A percentile compares a stretch with the other conserved stretches of the same genome.
phyloP scores from a whole-genome alignment of 2,797 vertebrate genomes.

The Channallabes apus region DNA sequence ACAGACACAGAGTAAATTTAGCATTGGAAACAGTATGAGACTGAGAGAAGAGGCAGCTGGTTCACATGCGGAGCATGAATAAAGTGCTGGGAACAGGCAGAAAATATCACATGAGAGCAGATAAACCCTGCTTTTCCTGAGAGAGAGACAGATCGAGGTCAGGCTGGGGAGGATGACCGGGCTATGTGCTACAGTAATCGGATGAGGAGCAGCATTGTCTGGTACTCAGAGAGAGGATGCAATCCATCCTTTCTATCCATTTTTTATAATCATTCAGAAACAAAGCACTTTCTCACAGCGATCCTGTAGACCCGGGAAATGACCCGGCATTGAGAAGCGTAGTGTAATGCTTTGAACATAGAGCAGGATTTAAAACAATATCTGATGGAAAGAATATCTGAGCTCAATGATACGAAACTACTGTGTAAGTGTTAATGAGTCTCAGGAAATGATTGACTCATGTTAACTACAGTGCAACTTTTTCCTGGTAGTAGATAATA shows the following conservation, averaged over 20 bases:
- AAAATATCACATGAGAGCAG: slow-evolving; percentile 40
- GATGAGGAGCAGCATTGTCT: slow-evolving; percentile 38
- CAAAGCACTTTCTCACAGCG: not conserved
- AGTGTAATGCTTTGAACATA: not conserved
- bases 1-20: slow-evolving; percentile 2
- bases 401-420: not conserved
- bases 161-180: slow-evolving; percentile 20
- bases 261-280: slow-evolving; percentile 26
- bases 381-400: not conserved
- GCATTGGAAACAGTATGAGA: slow-evolving; percentile 13
- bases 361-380: too few species aligned
- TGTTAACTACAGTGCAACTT: not conserved
- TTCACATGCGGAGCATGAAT: slow-evolving; percentile 30
- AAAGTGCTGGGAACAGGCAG: slow-evolving; percentile 26
- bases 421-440: not conserved
- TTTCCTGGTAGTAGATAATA: slow-evolving; percentile 7
- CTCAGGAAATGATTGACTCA: slow-evolving; percentile 8
- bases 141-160: slow-evolving; percentile 42
- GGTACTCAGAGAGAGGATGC: not conserved
- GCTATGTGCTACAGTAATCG: slow-evolving; percentile 32
- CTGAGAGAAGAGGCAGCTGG: slow-evolving; percentile 17
- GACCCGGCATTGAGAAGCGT: not conserved
- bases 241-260: not conserved
- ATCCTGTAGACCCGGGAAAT: not conserved
- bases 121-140: slow-evolving; percentile 8